A percentile compares a stretch with the other conserved stretches of the same genome.
Evolutionary conservation across 2,113 vertebrate species (phyloP).

Genomic region (Aphyosemion australe): DNA sequence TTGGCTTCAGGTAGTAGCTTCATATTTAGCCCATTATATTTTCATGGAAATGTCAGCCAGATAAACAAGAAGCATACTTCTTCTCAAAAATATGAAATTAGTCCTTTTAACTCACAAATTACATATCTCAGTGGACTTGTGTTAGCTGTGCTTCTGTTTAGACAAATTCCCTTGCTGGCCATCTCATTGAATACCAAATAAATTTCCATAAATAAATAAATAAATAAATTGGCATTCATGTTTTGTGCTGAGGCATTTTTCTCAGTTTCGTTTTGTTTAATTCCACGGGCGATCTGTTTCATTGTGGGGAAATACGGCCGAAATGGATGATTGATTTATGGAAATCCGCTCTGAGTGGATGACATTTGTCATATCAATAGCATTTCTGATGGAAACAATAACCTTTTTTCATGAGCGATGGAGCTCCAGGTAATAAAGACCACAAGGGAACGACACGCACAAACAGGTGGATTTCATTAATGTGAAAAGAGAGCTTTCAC

Average conservation of each 20-base stretch:
- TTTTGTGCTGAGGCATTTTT: conserved; percentile 16
- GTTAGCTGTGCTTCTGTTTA: conserved; percentile 5
- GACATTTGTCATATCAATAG: conserved; percentile 63
- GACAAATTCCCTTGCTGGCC: conserved; percentile 6
- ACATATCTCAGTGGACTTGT: conserved; percentile 13
- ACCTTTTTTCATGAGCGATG: conserved; percentile 32
- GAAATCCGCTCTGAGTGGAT: conserved; percentile 48
- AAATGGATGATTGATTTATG: conserved; percentile 59
- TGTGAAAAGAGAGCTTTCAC: conserved; percentile 13
- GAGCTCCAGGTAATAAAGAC: conserved; percentile 25
- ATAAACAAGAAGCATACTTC: neutral
- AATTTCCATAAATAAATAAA: conserved; percentile 6
- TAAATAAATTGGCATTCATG: conserved; percentile 27
- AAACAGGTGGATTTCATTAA: conserved; percentile 27
- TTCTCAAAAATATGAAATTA: conserved; percentile 1
- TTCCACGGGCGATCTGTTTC: conserved; percentile 29
- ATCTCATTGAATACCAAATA: conserved; percentile 18
- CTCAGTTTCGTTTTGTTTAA: conserved; percentile 32
- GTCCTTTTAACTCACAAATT: conserved; percentile 12
- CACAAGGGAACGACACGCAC: conserved; percentile 4
- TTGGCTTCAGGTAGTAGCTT: neutral
- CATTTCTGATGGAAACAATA: conserved; percentile 52
- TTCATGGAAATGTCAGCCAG: conserved; percentile 12
- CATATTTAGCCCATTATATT: neutral
- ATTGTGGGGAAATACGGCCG: conserved; percentile 15